Base-by-base conservation (phyloP, 2,797 vertebrate genomes). In the Craterocephalus amniculus region DNA sequence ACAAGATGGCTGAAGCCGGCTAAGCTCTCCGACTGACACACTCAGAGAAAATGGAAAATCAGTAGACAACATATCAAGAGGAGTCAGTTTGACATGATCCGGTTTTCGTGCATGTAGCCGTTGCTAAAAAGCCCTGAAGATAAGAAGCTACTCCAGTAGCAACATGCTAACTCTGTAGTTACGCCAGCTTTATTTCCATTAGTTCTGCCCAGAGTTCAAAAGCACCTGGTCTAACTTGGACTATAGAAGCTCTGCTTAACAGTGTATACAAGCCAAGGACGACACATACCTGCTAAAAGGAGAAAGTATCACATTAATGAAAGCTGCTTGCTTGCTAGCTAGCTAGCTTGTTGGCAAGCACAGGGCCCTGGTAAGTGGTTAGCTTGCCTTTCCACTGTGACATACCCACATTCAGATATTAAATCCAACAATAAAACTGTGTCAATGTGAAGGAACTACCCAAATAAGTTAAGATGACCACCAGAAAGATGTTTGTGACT, bases 21-120 rank as follows among this genome's bases (percentile, higher is more conserved):
- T 27, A 52, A 11, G 16, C 43, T 67, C 56, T 51, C 34, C 18
- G 9, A 24, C 52, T 27, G 24, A 70, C 38, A 18, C 29, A 58
- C 13, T 59, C 36, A 59, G 16, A 48, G 22, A 59, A 32, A 61
- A 58, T 52, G 16, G 72, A 63, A 14, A 40, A 55, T 36, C 29
- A 57, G 51, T 52, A 69, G 63, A 56, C 58, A 45, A 65, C 72
- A 31, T 43, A n/a, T 32, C 66, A 58, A 69, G 54, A 1, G 13
- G 38, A 55, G 26, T 78, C 55, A 34, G 11, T 59, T 27, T 38
- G 38, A 72, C 32, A 36, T 58, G 11, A 54, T 67, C 35, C 20
- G 56, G 3, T 56, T 49, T 36, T 48, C 8, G 26, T 36, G 0
- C 0, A 4, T 54, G 45, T 54, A 3, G 14, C 5, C 2, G 38